Evolutionary conservation across 2,888 invertebrate genomes (phyloP), one percentile per base, ranked within the genome.

Genomic region (Pterostichus niger): DNA sequence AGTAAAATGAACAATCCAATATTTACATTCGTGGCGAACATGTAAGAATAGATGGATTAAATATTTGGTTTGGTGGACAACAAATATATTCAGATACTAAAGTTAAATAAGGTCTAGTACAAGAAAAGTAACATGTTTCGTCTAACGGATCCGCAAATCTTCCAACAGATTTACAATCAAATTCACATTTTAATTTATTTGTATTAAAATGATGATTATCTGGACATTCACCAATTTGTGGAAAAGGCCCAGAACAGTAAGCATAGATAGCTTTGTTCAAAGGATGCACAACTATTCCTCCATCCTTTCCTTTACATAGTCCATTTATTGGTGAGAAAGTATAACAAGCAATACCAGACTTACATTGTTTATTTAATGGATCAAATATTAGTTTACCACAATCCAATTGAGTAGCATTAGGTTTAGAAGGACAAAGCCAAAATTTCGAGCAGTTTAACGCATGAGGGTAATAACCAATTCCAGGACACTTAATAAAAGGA

Each of bases 261-360:
- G 68, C 56, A 73, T 44, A 81, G 17, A 81, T 54, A 54, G 52
- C 33, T 40, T 71, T 71, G 17, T 81, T 52, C 15, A 15, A 17
- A n/a, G 71, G 71, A 73, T 81, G 81, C 33, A 40, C 81, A n/a
- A 81, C 33, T n/a, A 81, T 52, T 6, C 17, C 11, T n/a, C 40
- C 56, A 15, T 54, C 40, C 17, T 71, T 81, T 10, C 31, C 24
- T 52, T 24, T n/a, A 9, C 81, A 81, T 2, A 81, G 40, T 24
- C 81, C 81, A 52, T 64, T 56, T 17, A 54, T 40, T 10, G 71
- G 44, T 10, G 81, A 81, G 44, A 81, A 81, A n/a, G 35, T 81
- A 11, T 73, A 71, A 56, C 81, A 81, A 35, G 24, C 5, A 11
- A 40, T 7, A 15, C 40, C 54, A 17, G 11, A 11, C 7, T 6